Evolutionary conservation across 2,113 vertebrate genomes (phyloP), one percentile per base, ranked within the genome.

Genomic region (Seriola aureovittata): DNA sequence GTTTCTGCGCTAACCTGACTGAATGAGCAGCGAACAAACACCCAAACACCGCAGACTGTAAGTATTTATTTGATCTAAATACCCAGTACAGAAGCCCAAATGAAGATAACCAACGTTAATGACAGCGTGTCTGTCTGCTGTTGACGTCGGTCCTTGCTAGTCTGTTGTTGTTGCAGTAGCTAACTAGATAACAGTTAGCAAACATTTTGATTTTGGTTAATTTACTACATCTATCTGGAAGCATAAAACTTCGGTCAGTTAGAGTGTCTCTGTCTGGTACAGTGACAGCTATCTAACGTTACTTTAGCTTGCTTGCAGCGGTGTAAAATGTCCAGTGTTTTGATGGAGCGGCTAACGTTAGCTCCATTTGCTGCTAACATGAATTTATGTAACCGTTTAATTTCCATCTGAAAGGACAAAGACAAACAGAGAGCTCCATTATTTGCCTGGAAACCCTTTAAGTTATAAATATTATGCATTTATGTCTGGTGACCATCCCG

Each of bases 271-370:
- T 38, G 0, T 38, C 0, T 63, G 19, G 0, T 12, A 1, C 5
- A 13, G 17, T 10, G 60, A 36, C 5, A 0, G 29, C 4, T 52
- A 11, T 14, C 0, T 14, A 11, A 19, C 8, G 19, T 32, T 5
- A 17, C 3, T 21, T 23, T 13, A 5, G 60, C n/a, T 54, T 21
- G 16, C n/a, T 59, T 32, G 66, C 67, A 50, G 66, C 19, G 4
- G n/a, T 8, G 2, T 40, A 8, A 54, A 23, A 17, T 13, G 1
- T 4, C 16, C 8, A 17, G 3, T 65, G 46, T 59, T n/a, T 8
- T 25, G 32, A 21, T 38, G 48, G 34, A 79, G 60, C 32, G 60
- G 82, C 67, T 82, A 84, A 44, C 10, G 29, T 54, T 74, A 73
- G 72, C 68, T 9, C 1, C 16, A 8, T 11, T 58, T 36, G 44